Conservation (phyloP, 2,113 vertebrate genomes). For the Mormoops blainvillei region DNA sequence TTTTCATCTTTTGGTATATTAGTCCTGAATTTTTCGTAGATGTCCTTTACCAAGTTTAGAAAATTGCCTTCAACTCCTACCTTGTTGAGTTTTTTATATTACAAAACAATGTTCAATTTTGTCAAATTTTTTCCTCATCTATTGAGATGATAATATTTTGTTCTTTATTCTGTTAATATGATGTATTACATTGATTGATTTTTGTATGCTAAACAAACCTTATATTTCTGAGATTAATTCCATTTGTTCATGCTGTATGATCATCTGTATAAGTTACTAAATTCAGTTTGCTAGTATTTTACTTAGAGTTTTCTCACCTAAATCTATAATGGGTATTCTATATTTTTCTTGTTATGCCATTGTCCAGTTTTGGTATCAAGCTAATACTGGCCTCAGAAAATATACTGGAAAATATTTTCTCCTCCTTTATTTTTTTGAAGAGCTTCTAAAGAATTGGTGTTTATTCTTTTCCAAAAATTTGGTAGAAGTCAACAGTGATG, state of each 20-base stretch:
- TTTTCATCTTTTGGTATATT: background rate
- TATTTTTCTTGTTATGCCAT: background rate
- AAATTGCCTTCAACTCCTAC: background rate
- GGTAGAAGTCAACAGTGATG: background rate
- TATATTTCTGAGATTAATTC: background rate
- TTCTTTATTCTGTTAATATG: background rate
- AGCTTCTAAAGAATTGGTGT: background rate
- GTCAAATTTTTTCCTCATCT: background rate
- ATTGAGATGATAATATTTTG: background rate
- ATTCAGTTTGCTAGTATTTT: background rate
- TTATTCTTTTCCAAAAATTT: background rate
- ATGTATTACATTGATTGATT: background rate
- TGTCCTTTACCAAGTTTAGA: background rate
- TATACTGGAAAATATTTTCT: background rate
- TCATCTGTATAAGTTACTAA: background rate
- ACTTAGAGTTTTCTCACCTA: background rate
- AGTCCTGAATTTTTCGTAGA: background rate
- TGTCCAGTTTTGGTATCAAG: background rate
- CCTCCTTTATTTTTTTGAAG: background rate
- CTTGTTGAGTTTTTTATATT: background rate
- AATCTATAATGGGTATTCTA: background rate
- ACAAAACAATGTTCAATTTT: background rate
- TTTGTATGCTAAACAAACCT: background rate
- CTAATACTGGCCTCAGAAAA: background rate
- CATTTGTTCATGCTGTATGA: background rate